A percentile compares a stretch with the other conserved stretches of the same genome.
phyloP scores from a whole-genome alignment of 2,797 vertebrate genomes.

The Remorina albescens region DNA sequence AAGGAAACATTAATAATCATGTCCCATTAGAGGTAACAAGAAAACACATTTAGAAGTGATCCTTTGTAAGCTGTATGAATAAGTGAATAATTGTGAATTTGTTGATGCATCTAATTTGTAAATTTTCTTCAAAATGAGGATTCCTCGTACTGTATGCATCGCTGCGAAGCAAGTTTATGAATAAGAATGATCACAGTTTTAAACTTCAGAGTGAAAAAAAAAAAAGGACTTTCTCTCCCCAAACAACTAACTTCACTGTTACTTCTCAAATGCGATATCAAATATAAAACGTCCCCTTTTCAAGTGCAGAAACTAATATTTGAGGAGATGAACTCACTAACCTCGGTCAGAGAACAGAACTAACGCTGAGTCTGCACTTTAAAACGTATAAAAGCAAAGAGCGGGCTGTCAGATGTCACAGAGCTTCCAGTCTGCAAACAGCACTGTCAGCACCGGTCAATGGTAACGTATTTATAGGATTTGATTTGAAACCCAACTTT shows the following conservation, averaged over 20 bases:
- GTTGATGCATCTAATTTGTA: conserved; percentile 50
- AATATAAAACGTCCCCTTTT: conserved; percentile 32
- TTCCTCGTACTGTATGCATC: conserved; percentile 10
- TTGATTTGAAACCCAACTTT: conserved; percentile 46
- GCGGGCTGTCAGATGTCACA: neutral
- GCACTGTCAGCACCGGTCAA: conserved; percentile 64
- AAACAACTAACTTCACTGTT: conserved; percentile 18
- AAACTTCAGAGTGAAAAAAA: conserved; percentile 20
- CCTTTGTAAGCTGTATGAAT: conserved; percentile 84
- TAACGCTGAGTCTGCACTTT: conserved; percentile 64
- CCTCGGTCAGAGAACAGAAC: conserved; percentile 4
- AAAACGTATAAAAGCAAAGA: conserved; percentile 32
- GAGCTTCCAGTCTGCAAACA: conserved; percentile 17
- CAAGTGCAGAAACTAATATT: conserved; percentile 37
- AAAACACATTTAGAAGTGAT: conserved; percentile 85
- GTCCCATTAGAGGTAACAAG: conserved; percentile 87
- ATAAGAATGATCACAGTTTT: conserved; percentile 36
- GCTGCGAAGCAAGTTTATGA: conserved; percentile 1
- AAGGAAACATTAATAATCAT: conserved; percentile 96
- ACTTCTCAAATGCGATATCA: conserved; percentile 38
- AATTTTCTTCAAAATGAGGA: conserved; percentile 5
- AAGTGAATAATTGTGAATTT: conserved; percentile 55
- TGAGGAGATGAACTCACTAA: conserved; percentile 36
- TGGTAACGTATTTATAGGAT: conserved; percentile 56
- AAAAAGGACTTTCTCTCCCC: neutral